phyloP scores from a whole-genome alignment of 2,113 vertebrate species.

The Rattus rattus region DNA sequence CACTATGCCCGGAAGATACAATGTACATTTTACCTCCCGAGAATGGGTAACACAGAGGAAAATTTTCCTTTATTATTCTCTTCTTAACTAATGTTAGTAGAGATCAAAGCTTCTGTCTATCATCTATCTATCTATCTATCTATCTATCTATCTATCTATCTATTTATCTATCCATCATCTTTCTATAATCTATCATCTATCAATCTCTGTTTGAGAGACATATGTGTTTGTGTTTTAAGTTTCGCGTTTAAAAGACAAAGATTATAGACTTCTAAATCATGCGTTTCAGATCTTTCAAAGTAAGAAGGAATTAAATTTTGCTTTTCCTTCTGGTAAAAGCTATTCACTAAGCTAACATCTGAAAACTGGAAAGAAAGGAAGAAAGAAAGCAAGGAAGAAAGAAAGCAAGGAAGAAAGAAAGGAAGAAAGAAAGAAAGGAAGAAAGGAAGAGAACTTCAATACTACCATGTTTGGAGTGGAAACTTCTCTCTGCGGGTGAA shows the following conservation, averaged over 20 bases:
- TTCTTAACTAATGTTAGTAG: conserved; percentile 60
- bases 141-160: background rate
- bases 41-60: background rate
- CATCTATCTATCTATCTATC: background rate
- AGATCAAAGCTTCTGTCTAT: too few species aligned
- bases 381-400: background rate
- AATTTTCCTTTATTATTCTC: conserved; percentile 32
- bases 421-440: background rate
- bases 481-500: conserved; percentile 35
- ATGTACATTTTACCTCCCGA: conserved; percentile 18
- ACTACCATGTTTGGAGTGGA: conserved; percentile 57
- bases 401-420: too few species aligned
- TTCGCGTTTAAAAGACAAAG: background rate
- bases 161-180: background rate
- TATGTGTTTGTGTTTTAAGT: background rate
- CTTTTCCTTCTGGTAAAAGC: conserved; percentile 15
- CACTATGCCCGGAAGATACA: conserved; percentile 10
- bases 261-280: background rate
- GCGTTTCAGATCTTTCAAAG: conserved; percentile 66
- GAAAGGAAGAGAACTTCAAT: conserved; percentile 44
- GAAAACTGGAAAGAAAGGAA: conserved; percentile 18
- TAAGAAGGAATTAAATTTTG: conserved; percentile 44
- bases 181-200: background rate
- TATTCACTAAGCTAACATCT: conserved; percentile 45
- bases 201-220: background rate